These are phyloP conservation scores for Zelostemma sp. DNA, from an alignment of 1,140 invertebrate genomes.

Conservation along the genomic window DNA sequence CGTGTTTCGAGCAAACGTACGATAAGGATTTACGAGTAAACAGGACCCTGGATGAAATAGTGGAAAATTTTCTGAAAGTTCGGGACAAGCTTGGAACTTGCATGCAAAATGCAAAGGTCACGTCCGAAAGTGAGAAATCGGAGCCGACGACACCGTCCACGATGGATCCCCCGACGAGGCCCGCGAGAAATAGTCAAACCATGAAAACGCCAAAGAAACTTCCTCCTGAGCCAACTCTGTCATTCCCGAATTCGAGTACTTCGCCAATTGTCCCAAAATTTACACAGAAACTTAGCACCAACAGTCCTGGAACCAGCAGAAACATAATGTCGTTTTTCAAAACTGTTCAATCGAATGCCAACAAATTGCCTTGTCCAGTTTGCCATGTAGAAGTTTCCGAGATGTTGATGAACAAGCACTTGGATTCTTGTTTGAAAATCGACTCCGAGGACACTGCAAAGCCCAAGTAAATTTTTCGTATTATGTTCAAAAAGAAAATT, in stretches of 20 bases:
- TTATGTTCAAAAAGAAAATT: not conserved
- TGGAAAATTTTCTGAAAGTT: slow-evolving; percentile 57
- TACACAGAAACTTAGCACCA: too few relatives aligned
- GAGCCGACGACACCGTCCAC: slow-evolving; percentile 5
- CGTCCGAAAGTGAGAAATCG: not conserved
- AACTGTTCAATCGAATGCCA: slow-evolving; percentile 12
- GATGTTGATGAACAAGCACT: slow-evolving; percentile 70
- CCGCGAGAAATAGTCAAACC: slow-evolving; percentile 17
- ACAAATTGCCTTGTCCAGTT: slow-evolving; percentile 70
- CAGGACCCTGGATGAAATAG: slow-evolving; percentile 67
- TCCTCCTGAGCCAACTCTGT: not conserved
- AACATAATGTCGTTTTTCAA: slow-evolving; percentile 54
- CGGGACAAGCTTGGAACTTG: slow-evolving; percentile 57
- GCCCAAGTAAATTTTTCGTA: slow-evolving; percentile 16
- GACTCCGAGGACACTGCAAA: slow-evolving; percentile 18
- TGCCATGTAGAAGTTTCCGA: slow-evolving; percentile 68
- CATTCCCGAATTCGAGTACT: too few relatives aligned
- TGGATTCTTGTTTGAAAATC: slow-evolving; percentile 71
- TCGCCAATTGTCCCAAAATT: too few relatives aligned
- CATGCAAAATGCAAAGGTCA: slow-evolving; percentile 29
- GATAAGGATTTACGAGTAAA: slow-evolving; percentile 71
- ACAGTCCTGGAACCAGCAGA: slow-evolving; percentile 59
- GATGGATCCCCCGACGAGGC: slow-evolving; percentile 23
- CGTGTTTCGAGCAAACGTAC: slow-evolving; percentile 69
- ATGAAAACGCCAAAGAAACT: slow-evolving; percentile 13